Evolutionary conservation across 2,797 vertebrate genomes (phyloP), one percentile per base, ranked within the genome.

Genomic region (Poeciliopsis paucimaculata): DNA sequence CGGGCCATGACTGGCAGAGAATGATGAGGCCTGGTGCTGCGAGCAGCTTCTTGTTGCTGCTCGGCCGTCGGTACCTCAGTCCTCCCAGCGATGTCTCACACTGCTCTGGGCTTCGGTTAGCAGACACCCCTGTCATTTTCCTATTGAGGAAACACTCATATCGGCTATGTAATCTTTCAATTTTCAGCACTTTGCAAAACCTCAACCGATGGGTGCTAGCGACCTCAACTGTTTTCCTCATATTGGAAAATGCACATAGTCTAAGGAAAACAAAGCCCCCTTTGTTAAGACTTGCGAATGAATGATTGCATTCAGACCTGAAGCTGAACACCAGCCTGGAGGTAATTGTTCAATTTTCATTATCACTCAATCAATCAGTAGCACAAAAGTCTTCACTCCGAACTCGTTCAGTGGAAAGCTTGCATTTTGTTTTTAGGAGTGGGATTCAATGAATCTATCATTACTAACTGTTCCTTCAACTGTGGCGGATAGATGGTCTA

Each of bases 1-100:
- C 84, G 89, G 91, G 93, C 88, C 89, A 86, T 18, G 83, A 60
- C 82, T 89, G 92, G 87, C 93, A 91, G 83, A 93, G 93, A 94
- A 78, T 77, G 90, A 95, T 95, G 92, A 92, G 90, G 82, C 87
- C 75, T 49, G 90, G 82, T 80, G 88, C 88, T 36, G 57, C 26
- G 77, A 76, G 84, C 68, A 3, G 53, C 79, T 87, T 82, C 84
- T 81, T 81, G 84, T 79, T 83, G 82, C 87, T 72, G 76, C 75
- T 70, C 45, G 46, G 16, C 3, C 39, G 72, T 72, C 39, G 47
- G 47, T 15, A 34, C 77, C n/a, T n/a, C 36, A 72, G 81, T 74
- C 74, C 81, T 80, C n/a, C 2, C 16, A 45, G 85, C 60, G 73
- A 62, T 55, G 83, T 85, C 87, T 90, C 77, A 80, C 72, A 49